Conservation (phyloP, 2,888 invertebrate species). For the Pachymerium ferrugineum region DNA sequence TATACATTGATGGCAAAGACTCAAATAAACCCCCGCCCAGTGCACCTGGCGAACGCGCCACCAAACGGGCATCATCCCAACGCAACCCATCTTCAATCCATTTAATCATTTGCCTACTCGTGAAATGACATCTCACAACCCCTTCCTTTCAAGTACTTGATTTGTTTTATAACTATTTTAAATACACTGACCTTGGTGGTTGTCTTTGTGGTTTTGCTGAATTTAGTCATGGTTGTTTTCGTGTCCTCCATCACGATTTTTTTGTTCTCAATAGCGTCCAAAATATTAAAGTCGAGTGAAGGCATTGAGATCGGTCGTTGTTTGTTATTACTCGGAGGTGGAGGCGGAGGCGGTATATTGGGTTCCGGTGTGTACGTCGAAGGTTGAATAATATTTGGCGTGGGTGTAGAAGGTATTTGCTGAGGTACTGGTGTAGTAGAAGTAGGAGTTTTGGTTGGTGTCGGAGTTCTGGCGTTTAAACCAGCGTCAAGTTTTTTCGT, state of each 20-base stretch:
- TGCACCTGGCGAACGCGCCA: not conserved
- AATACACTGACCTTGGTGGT: not conserved
- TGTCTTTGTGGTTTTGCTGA: not conserved
- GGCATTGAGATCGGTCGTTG: slow-evolving; percentile 16
- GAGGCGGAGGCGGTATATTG: not conserved
- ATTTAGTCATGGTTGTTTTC: not conserved
- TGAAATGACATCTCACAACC: not conserved
- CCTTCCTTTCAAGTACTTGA: too few relatives aligned
- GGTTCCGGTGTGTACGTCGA: not conserved
- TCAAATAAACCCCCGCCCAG: not conserved
- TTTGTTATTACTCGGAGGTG: not conserved
- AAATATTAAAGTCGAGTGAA: slow-evolving; percentile 16
- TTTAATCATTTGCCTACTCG: not conserved
- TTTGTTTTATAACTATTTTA: not conserved
- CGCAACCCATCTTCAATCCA: too few relatives aligned
- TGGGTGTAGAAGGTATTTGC: not conserved
- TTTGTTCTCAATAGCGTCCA: slow-evolving; percentile 28
- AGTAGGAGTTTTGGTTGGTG: not conserved
- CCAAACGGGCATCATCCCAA: not conserved
- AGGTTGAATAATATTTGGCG: not conserved
- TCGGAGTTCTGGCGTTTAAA: not conserved
- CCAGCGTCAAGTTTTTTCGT: not conserved
- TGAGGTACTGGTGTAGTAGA: not conserved
- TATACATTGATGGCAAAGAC: not conserved
- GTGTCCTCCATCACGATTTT: slow-evolving; percentile 1